Percentiles rank a stretch among this genome's conserved stretches.
These are phyloP conservation scores for Anastatus disparis DNA, from an alignment of 1,140 invertebrate species.

Conservation along the genomic window DNA sequence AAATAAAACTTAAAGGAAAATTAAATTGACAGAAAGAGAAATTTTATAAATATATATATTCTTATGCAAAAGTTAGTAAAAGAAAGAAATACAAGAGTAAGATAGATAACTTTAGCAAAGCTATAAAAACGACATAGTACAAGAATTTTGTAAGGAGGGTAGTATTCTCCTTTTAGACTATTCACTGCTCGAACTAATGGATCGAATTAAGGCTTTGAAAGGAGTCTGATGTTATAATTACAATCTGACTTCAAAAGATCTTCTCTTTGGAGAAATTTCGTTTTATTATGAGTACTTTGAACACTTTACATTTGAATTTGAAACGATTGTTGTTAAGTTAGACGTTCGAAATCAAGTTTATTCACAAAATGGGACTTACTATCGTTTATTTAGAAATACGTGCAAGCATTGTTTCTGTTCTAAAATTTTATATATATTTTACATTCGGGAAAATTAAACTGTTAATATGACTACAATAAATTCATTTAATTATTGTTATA, in stretches of 20 bases:
- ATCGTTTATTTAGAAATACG: too few species aligned
- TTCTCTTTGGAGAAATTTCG: constrained; percentile 40
- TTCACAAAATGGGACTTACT: too few species aligned
- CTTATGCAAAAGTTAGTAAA: background rate
- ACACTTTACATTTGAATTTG: too few species aligned
- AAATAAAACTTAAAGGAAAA: background rate
- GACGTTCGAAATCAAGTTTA: too few species aligned
- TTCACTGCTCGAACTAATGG: constrained; percentile 26
- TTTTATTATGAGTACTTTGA: too few species aligned
- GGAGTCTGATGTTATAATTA: constrained; percentile 43
- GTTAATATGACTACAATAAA: too few species aligned
- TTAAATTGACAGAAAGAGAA: background rate
- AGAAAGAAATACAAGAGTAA: background rate
- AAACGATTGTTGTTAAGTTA: too few species aligned
- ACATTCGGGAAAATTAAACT: too few species aligned
- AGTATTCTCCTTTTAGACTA: background rate
- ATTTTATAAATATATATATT: background rate
- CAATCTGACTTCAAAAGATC: constrained; percentile 16
- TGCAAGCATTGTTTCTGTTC: too few species aligned
- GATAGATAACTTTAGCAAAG: too few species aligned
- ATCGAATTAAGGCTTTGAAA: constrained; percentile 43
- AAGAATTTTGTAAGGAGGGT: background rate
- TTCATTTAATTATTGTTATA: too few species aligned
- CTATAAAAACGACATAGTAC: background rate
- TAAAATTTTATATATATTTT: too few species aligned